Conservation (phyloP, 2,888 invertebrate species). For the Pseudolycoriella hygida region DNA sequence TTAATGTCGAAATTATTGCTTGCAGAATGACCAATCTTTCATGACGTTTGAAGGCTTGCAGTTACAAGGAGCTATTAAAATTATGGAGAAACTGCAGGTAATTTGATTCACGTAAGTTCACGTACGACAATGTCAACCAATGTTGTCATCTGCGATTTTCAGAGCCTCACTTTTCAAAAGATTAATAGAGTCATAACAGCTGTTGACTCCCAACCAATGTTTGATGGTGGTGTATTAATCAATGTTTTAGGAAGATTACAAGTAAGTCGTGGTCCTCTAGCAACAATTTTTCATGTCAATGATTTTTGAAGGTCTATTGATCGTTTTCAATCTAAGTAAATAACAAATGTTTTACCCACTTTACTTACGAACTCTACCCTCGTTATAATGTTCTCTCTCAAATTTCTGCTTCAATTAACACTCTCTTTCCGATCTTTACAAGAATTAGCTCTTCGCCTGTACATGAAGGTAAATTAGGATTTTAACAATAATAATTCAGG, state of each 20-base stretch:
- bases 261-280: constrained; percentile 39
- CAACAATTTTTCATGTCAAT: too few species aligned
- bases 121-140: constrained; percentile 6
- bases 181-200: constrained; percentile 83
- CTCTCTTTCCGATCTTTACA: too few species aligned
- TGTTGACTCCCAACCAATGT: constrained; percentile 95
- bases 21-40: constrained; percentile 71
- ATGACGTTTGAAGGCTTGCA: constrained; percentile 95
- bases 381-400: too few species aligned
- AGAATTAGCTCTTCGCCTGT: too few species aligned
- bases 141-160: constrained; percentile 24
- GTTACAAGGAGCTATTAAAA: constrained; percentile 81
- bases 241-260: constrained; percentile 92
- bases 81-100: constrained; percentile 89
- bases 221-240: constrained; percentile 90
- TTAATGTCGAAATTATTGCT: constrained; percentile 4
- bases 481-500: too few species aligned
- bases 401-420: too few species aligned
- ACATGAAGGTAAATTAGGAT: too few species aligned
- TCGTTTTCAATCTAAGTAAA: too few species aligned
- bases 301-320: constrained; percentile 9
- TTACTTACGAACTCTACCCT: too few species aligned
- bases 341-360: neutral
- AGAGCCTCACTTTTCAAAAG: constrained; percentile 84
- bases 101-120: constrained; percentile 30